phyloP scores from a whole-genome alignment of 2,113 vertebrate genomes.

The Uria aalge region DNA sequence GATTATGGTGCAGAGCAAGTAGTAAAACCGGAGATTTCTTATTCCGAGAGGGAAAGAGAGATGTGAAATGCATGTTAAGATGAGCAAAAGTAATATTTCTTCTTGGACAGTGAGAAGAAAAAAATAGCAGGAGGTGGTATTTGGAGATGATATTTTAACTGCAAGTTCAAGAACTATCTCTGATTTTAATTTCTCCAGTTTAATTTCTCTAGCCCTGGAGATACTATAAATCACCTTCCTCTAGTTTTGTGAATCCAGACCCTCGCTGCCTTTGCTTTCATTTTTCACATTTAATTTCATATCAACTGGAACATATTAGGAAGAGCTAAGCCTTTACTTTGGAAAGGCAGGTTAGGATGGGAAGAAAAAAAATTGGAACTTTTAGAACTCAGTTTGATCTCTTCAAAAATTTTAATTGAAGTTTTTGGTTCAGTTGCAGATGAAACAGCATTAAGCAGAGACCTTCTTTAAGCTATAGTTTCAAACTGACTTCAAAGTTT shows the following conservation, averaged over 20 bases:
- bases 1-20: not conserved
- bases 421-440: not conserved
- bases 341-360: not conserved
- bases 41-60: not conserved
- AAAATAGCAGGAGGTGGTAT: not conserved
- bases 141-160: not conserved
- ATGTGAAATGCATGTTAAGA: not conserved
- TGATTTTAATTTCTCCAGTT: not conserved
- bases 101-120: not conserved
- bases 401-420: not conserved
- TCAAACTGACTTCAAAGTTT: not conserved
- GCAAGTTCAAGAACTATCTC: not conserved
- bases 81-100: not conserved
- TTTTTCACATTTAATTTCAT: slow-evolving; percentile 23
- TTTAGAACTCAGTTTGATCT: not conserved
- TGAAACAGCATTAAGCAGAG: not conserved
- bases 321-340: not conserved
- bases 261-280: not conserved
- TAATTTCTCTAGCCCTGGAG: slow-evolving; percentile 1
- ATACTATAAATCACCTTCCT: not conserved
- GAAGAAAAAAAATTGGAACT: not conserved
- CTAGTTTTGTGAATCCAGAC: not conserved
- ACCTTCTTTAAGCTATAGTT: not conserved
- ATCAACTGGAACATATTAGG: not conserved
- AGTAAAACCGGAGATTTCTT: not conserved